phyloP scores from a whole-genome alignment of 1,140 invertebrate genomes.

The Drosophila quadrilineata region DNA sequence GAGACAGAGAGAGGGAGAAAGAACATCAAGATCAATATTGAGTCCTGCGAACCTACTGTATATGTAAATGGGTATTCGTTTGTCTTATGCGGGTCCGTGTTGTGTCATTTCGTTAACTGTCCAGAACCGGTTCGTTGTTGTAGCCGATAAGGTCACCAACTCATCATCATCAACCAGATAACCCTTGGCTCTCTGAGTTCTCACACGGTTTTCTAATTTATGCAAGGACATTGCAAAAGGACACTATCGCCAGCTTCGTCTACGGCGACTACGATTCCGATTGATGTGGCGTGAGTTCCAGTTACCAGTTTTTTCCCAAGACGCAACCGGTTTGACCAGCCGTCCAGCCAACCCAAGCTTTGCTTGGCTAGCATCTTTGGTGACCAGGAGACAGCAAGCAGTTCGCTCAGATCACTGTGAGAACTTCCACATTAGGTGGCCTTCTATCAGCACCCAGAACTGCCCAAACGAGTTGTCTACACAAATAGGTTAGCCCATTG shows the following conservation, averaged over 20 bases:
- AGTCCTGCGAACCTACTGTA: neutral
- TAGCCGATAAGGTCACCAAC: conserved; percentile 69
- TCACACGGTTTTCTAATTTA: conserved; percentile 74
- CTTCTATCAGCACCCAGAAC: conserved; percentile 64
- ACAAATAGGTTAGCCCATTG: conserved; percentile 42
- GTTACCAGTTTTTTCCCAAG: conserved; percentile 29
- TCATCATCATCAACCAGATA: conserved; percentile 32
- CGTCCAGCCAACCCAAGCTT: conserved; percentile 45
- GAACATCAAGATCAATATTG: conserved; percentile 48
- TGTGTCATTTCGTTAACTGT: conserved; percentile 45
- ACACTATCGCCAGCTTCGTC: conserved; percentile 71
- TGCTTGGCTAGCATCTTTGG: conserved; percentile 50
- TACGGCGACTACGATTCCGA: conserved; percentile 37
- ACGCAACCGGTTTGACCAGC: conserved; percentile 80
- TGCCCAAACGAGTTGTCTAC: conserved; percentile 55
- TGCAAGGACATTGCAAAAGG: conserved; percentile 81
- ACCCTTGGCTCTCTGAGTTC: conserved; percentile 53
- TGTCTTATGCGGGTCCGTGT: conserved; percentile 53
- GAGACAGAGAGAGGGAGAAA: neutral
- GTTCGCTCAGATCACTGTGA: conserved; percentile 49
- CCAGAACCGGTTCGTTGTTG: conserved; percentile 73
- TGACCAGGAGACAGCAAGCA: conserved; percentile 50
- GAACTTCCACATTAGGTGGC: conserved; percentile 67
- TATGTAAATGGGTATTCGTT: conserved; percentile 37
- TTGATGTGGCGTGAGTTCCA: conserved; percentile 60